Base-by-base conservation (phyloP, 2,888 invertebrate genomes). In the Spodoptera exigua region DNA sequence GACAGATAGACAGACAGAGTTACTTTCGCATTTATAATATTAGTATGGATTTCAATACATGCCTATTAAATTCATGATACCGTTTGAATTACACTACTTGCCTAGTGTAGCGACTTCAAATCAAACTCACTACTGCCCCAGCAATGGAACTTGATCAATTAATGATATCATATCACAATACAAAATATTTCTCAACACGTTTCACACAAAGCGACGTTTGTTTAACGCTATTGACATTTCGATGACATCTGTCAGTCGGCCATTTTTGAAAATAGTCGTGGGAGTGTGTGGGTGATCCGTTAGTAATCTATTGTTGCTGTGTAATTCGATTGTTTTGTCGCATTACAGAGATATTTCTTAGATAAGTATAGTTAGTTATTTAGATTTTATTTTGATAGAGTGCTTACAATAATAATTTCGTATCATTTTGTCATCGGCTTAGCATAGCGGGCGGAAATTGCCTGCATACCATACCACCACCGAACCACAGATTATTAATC, bases 201-300 rank as follows among this genome's bases (percentile, higher is more conserved):
- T 69, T 70, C 61, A 52, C 57, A 64, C 69, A 77, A 70, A 70
- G 67, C 59, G 44, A 40, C 44, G 39, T 71, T 78, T 75, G 76
- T 79, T 68, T 76, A 70, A 37, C 58, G 64, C 44, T 72, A 79
- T 79, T 75, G 79, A 78, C 78, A 70, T 71, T 71, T 63, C 21
- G 72, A 77, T 79, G 79, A 78, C 79, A 76, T 76, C 74, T 71
- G 71, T 77, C 76, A 40, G 48, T 49, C 54, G 40, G 66, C 49
- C 58, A 61, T 63, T 39, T 59, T 61, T 45, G 54, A 58, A 56
- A 58, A 75, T 61, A 59, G 52, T 55, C 73, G 74, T 76, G 76
- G 67, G 76, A 74, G 72, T 58, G 61, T 44, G 60, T 68, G 72
- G 72, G 72, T 61, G 61, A 55, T 54, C 35, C 34, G 69, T 21